Percentiles rank a stretch among this genome's conserved stretches.
Evolutionary conservation across 2,888 invertebrate species (phyloP).

Genomic region (Melipona bicolor): DNA sequence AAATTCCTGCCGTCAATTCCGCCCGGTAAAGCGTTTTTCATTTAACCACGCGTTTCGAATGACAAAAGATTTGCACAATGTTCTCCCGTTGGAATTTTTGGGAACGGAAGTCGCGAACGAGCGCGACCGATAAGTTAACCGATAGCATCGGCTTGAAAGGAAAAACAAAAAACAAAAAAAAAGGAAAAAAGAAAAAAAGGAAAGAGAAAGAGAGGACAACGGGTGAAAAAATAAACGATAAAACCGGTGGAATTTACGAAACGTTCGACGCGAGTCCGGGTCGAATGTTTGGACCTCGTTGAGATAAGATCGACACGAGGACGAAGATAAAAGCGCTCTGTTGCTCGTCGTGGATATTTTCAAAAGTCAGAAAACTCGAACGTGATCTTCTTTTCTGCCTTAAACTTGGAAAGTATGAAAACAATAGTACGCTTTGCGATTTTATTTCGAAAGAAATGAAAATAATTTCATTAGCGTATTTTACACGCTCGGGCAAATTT

Average conservation of each 20-base stretch:
- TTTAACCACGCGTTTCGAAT: constrained; percentile 18
- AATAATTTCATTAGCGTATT: background rate
- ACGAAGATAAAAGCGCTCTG: background rate
- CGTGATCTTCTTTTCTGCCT: too few relatives aligned
- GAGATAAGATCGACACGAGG: constrained; percentile 7
- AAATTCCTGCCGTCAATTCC: constrained; percentile 12
- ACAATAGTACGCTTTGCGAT: background rate
- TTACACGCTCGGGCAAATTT: background rate
- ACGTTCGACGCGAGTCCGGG: background rate
- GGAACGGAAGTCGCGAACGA: constrained; percentile 10
- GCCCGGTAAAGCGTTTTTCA: constrained; percentile 13
- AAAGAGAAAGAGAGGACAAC: background rate
- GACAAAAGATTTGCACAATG: constrained; percentile 11
- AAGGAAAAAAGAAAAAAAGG: too few relatives aligned
- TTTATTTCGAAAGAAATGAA: background rate
- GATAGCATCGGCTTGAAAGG: background rate
- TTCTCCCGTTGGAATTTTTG: background rate
- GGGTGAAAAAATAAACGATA: background rate
- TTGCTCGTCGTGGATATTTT: background rate
- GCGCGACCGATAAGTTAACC: constrained; percentile 28
- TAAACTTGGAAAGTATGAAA: background rate
- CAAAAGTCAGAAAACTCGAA: background rate
- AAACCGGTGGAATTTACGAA: constrained; percentile 11
- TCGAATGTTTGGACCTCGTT: constrained; percentile 2
- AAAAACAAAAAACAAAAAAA: too few relatives aligned